A percentile compares a stretch with the other conserved stretches of the same genome.
Evolutionary conservation across 2,797 vertebrate species (phyloP).

Genomic region (Gambusia yucatana): DNA sequence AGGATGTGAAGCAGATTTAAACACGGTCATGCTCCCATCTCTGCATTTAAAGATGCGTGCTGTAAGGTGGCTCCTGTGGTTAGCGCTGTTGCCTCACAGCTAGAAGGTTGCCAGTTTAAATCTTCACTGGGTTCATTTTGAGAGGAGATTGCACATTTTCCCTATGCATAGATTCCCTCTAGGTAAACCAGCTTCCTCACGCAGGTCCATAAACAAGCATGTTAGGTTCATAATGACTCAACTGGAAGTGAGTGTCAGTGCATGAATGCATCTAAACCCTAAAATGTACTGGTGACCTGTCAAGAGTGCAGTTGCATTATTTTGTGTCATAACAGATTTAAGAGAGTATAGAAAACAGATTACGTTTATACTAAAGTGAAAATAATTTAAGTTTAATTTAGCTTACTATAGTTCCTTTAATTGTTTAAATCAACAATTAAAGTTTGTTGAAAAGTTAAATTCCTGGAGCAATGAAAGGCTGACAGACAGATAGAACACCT

Average conservation of each 20-base stretch:
- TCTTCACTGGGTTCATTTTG: background rate
- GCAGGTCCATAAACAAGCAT: background rate
- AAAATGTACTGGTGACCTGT: background rate
- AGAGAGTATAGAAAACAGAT: background rate
- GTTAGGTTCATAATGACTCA: background rate
- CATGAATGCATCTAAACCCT: background rate
- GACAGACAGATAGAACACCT: background rate
- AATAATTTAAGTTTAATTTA: background rate
- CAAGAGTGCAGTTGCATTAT: background rate
- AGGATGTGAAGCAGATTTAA: slow-evolving; percentile 62
- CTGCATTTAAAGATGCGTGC: slow-evolving; percentile 33
- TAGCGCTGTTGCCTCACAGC: slow-evolving; percentile 1
- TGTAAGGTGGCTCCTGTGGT: background rate
- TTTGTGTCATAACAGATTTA: background rate
- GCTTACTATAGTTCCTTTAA: background rate
- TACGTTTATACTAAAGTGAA: background rate
- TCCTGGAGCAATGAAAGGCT: background rate
- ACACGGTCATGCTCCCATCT: slow-evolving; percentile 44
- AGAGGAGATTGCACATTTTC: background rate
- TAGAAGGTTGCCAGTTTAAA: slow-evolving; percentile 6
- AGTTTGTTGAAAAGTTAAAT: background rate
- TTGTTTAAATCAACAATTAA: background rate
- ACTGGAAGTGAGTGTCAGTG: background rate
- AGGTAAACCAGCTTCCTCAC: background rate
- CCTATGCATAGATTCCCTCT: background rate